Evolutionary conservation across 1,140 invertebrate genomes (phyloP).

Genomic region (Conus betulinus): DNA sequence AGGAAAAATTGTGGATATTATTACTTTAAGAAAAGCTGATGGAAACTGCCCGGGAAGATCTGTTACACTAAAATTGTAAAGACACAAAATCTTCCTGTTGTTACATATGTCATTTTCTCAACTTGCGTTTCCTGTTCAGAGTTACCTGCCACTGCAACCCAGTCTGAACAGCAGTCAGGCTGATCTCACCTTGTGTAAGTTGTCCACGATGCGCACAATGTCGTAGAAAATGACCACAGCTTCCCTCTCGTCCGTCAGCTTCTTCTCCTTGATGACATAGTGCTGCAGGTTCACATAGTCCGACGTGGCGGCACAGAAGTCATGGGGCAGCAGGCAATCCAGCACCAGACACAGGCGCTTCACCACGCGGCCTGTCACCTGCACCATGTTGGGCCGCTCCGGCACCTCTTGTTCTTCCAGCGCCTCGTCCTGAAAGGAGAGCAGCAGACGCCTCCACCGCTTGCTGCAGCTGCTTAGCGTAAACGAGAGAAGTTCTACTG

Average conservation of each 20-base stretch:
- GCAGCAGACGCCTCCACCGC: neutral
- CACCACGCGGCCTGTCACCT: conserved; percentile 81
- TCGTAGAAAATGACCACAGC: conserved; percentile 87
- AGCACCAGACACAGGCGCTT: conserved; percentile 85
- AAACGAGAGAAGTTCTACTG: neutral
- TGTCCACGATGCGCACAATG: conserved; percentile 85
- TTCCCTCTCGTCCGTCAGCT: conserved; percentile 84
- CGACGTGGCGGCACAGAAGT: conserved; percentile 83
- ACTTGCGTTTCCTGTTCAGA: no score
- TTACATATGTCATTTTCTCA: no score
- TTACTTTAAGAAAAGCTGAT: no score
- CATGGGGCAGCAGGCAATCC: conserved; percentile 86
- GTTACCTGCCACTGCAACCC: no score
- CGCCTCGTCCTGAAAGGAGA: conserved; percentile 81
- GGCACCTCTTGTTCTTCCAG: conserved; percentile 80
- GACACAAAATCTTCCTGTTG: no score
- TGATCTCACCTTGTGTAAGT: conserved; percentile 83
- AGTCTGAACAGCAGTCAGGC: no score
- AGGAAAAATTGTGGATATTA: no score
- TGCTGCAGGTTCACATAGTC: conserved; percentile 87
- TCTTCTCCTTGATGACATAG: conserved; percentile 89
- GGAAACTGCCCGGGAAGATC: no score
- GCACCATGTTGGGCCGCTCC: conserved; percentile 73
- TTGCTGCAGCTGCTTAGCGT: neutral
- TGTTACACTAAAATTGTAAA: no score